Base-by-base conservation (phyloP, 2,888 invertebrate species). In the Tolmerus cingulatus region DNA sequence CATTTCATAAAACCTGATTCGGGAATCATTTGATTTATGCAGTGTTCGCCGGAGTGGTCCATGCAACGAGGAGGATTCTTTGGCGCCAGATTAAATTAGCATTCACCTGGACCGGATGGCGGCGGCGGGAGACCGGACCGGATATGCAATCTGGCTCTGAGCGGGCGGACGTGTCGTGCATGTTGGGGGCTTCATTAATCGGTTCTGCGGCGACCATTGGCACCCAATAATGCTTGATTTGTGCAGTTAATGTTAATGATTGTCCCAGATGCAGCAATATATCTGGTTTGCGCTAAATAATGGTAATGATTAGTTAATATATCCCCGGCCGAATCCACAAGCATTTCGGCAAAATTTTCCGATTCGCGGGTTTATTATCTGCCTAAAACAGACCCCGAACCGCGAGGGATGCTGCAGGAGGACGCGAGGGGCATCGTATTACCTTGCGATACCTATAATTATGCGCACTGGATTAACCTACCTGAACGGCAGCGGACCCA, bases 221-320 rank as follows among this genome's bases (percentile, higher is more conserved):
- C 66, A 66, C 66, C 66, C 66, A 66, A 66, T 66, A 66, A 66
- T 66, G 66, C 66, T 66, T 66, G 57, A 23, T 66, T 66, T 66
- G 66, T 66, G 23, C 66, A 66, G 66, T 66, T 66, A 23, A 55
- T 55, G 55, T 55, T 55, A 55, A 55, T 66, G 27, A 66, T 66
- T 66, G 66, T 66, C 66, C 66, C 66, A 66, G 66, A 27, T 66
- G 66, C 12, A 66, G 37, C 37, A 40, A 78, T 78, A 46, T 37
- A 78, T 40, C n/a, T 78, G 78, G 78, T 46, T 34, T 23, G 66
- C 16, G 19, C 14, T 78, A 78, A 78, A 78, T 78, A 19, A 19
- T 43, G 78, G 78, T 40, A 78, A 78, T 78, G 78, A 78, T 78
- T 78, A 78, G 78, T 78, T 43, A 78, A 78, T 78, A 78, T 40